Conservation (phyloP, 2,888 invertebrate species). For the Athalia cordata region DNA sequence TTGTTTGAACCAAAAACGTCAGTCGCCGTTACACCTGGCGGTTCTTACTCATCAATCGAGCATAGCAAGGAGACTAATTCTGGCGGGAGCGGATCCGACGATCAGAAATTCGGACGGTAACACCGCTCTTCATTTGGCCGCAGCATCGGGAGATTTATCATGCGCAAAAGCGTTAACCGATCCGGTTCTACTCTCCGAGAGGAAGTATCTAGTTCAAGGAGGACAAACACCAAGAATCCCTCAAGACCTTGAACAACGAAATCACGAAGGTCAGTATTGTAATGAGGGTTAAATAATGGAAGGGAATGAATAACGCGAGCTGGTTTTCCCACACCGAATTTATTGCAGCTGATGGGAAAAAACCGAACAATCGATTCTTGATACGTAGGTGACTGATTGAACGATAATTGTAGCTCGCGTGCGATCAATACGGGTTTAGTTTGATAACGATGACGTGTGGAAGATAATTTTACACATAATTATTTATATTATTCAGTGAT, state of each 20-base stretch:
- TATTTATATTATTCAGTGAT: too few relatives aligned
- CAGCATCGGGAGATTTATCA: conserved; percentile 80
- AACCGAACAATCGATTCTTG: too few relatives aligned
- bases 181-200: conserved; percentile 72
- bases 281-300: too few relatives aligned
- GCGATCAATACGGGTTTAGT: too few relatives aligned
- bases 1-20: conserved; percentile 84
- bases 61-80: conserved; percentile 83
- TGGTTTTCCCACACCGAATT: too few relatives aligned
- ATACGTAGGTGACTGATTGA: too few relatives aligned
- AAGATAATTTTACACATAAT: too few relatives aligned
- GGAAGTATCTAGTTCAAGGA: conserved; percentile 62
- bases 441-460: too few relatives aligned
- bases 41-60: conserved; percentile 83
- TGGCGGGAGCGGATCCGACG: conserved; percentile 81
- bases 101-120: conserved; percentile 83
- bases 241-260: conserved; percentile 83
- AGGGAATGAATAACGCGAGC: too few relatives aligned
- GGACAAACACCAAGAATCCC: conserved; percentile 72
- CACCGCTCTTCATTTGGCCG: conserved; percentile 88
- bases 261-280: conserved; percentile 84
- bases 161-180: conserved; percentile 82
- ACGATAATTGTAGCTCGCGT: too few relatives aligned
- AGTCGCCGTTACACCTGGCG: conserved; percentile 88
- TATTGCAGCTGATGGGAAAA: too few relatives aligned